A percentile compares a stretch with the other conserved stretches of the same genome.
phyloP scores from a whole-genome alignment of 2,113 vertebrate genomes.

The Andinoacara biseriatus region DNA sequence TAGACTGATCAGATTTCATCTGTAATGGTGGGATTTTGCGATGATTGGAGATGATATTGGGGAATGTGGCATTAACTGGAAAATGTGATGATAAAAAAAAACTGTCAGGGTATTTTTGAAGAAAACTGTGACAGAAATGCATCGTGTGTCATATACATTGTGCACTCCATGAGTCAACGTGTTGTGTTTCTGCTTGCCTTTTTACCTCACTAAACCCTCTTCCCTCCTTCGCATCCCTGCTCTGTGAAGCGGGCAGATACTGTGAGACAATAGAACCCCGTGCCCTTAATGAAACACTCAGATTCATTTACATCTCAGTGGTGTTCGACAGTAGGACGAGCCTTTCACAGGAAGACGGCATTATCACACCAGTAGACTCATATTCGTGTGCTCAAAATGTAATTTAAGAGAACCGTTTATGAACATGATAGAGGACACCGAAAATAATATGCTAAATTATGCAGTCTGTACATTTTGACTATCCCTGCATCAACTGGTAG shows the following conservation, averaged over 20 bases:
- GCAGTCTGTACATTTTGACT: neutral
- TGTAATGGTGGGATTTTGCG: constrained; percentile 37
- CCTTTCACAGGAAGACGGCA: constrained; percentile 33
- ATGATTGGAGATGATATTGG: constrained; percentile 23
- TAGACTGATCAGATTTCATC: constrained; percentile 42
- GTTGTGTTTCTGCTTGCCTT: constrained; percentile 18
- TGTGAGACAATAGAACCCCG: constrained; percentile 37
- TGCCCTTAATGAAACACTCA: constrained; percentile 38
- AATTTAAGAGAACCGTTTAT: constrained; percentile 9
- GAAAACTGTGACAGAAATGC: constrained; percentile 8
- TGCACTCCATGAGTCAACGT: constrained; percentile 2
- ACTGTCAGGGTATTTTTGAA: constrained; percentile 10
- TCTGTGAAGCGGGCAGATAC: constrained; percentile 43
- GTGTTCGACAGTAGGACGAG: constrained; percentile 22
- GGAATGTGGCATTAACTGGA: constrained; percentile 38
- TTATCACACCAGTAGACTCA: constrained; percentile 27
- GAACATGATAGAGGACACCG: neutral
- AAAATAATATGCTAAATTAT: neutral
- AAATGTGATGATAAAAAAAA: constrained; percentile 22
- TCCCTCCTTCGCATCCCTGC: constrained; percentile 11
- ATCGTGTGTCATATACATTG: constrained; percentile 11
- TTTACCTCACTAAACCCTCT: neutral
- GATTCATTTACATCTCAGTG: constrained; percentile 48
- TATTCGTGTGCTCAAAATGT: neutral
- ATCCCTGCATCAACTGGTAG: neutral